Evolutionary conservation across 2,113 vertebrate genomes (phyloP), one percentile per base, ranked within the genome.

Genomic region (Morphnarchus princeps): DNA sequence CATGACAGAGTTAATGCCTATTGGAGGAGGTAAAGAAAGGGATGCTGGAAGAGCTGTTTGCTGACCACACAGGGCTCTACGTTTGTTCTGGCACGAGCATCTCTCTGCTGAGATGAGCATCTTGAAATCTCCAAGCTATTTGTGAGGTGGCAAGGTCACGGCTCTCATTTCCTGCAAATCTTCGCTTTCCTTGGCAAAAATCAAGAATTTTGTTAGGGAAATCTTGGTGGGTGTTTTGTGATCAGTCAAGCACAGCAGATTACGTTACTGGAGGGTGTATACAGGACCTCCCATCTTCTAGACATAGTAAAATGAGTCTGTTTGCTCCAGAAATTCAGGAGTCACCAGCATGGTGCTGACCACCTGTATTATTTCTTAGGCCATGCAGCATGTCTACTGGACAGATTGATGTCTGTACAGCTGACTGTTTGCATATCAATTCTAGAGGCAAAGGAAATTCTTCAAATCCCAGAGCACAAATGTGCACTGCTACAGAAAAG

Each of bases 391-490:
- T 25, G 76, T 89, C 94, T 73, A 32, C 78, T 42, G 97, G 92
- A 90, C 81, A 96, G 96, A 96, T 59, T 88, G 95, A 93, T 95
- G 96, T 90, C 95, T 95, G 82, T 94, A 93, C 92, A 93, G 95
- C 92, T 96, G 92, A 95, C 96, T 90, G 89, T 91, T 93, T 90
- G 90, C 70, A 66, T 87, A 89, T 95, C 92, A 82, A 34, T 91
- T 93, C 87, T 91, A 71, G 72, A 94, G 90, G 82, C 92, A 87
- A 93, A 96, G 95, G 96, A 97, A 97, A 97, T 97, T 90, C 97
- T 96, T 97, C 89, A 96, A 95, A 95, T 97, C 95, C 97, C 97
- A 86, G 61, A 89, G 96, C 87, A 96, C 94, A 96, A 95, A 93
- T 76, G 87, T 82, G 81, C 86, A 49, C 47, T 59, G 94, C 94